Evolutionary conservation across 2,113 vertebrate genomes (phyloP).

Genomic region (Esox niger): DNA sequence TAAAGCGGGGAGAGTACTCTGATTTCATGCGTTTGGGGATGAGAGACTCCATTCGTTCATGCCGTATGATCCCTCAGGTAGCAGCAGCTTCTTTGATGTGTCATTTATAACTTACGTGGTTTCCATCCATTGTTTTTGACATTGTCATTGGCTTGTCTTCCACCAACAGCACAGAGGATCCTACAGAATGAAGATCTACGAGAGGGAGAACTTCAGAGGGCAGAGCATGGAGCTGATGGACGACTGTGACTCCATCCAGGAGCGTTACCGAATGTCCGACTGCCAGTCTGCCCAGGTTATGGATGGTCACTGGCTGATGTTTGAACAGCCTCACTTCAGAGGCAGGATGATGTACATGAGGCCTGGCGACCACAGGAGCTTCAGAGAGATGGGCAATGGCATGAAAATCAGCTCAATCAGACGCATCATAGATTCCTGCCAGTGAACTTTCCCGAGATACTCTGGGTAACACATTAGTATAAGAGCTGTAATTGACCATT

Average conservation of each 20-base stretch:
- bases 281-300: conserved; percentile 67
- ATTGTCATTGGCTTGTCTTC: no score
- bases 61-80: conserved; percentile 71
- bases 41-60: conserved; percentile 70
- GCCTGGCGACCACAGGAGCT: conserved; percentile 65
- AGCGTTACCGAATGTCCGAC: conserved; percentile 60
- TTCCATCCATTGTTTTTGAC: background rate
- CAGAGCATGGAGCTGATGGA: conserved; percentile 67
- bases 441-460: conserved; percentile 7
- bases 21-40: conserved; percentile 66
- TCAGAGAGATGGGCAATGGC: conserved; percentile 57
- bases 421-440: conserved; percentile 65
- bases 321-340: conserved; percentile 65
- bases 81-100: background rate
- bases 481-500: no score
- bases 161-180: conserved; percentile 61
- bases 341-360: conserved; percentile 59
- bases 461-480: no score
- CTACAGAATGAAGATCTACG: conserved; percentile 70
- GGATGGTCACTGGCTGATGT: conserved; percentile 70
- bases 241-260: conserved; percentile 63
- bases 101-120: background rate
- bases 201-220: conserved; percentile 69
- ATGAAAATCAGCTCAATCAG: conserved; percentile 64
- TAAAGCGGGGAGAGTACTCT: conserved; percentile 66